Conservation (phyloP, 2,797 vertebrate species). For the Pseudochaenichthys georgianus region DNA sequence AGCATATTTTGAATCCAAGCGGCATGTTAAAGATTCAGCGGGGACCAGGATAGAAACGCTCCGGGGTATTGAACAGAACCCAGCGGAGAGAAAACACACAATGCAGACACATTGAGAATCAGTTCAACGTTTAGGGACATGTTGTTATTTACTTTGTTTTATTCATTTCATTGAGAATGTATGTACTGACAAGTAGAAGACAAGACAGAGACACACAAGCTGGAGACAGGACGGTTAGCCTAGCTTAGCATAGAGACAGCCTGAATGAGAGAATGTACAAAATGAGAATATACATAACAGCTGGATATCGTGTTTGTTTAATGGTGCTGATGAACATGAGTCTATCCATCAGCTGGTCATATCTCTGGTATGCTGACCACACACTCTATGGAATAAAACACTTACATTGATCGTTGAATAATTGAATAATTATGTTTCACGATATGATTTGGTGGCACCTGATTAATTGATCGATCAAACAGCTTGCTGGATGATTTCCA, state of each 20-base stretch:
- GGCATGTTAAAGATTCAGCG: conserved; percentile 51
- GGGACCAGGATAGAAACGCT: conserved; percentile 36
- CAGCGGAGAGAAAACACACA: conserved; percentile 27
- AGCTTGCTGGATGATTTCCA: not conserved
- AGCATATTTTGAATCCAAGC: conserved; percentile 39
- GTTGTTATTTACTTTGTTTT: not conserved
- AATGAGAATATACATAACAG: not conserved
- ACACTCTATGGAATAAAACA: not conserved
- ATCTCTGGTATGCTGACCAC: not conserved
- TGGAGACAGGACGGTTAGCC: not conserved
- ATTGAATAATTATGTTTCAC: not conserved
- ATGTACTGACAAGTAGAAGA: not conserved
- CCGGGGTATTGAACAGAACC: conserved; percentile 23
- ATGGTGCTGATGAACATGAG: not conserved
- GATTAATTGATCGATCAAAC: not conserved
- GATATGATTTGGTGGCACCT: not conserved
- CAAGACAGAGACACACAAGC: not conserved
- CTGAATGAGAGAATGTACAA: too few species aligned
- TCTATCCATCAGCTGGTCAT: not conserved
- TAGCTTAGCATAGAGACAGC: not conserved
- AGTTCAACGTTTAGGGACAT: not conserved
- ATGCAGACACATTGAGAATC: not conserved
- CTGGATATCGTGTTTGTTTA: not conserved
- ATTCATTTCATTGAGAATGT: not conserved
- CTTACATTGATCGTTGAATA: not conserved